Evolutionary conservation across 2,113 vertebrate genomes (phyloP), one percentile per base, ranked within the genome.

Genomic region (Myodes glareolus): DNA sequence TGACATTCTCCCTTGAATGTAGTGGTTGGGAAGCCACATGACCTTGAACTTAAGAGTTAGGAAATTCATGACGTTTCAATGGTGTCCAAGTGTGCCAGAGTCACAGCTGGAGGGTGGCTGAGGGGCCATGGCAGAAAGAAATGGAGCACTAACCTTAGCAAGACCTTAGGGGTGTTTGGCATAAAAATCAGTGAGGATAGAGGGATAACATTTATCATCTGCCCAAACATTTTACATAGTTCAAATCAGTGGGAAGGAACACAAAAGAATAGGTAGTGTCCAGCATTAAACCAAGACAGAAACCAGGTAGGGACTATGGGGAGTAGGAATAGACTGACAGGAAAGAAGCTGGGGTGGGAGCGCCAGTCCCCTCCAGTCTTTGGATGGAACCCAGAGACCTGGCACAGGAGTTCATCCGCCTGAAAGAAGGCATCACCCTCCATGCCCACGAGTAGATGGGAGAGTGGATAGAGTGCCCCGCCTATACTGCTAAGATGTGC

Each of bases 401-500:
- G 33, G n/a, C 6, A 21, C 1, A 39, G 16, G 11, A 23, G 12
- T 10, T 61, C 3, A 0, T 36, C 21, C 0, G 33, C 3, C 72
- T 42, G 7, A 45, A 73, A 36, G 73, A 77, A 75, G 11, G n/a
- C 10, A 58, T 42, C n/a, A 33, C 27, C 5, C 29, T 39, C 72
- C 16, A 36, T 33, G 11, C 47, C 75, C n/a, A 29, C 25, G 31
- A 45, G 4, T 31, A 52, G n/a, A 84, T 33, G 55, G 39, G 63
- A 14, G 36, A n/a, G 7, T 45, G 21, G 10, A 6, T 5, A 29
- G 55, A 92, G n/a, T 73, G n/a, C 2, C 29, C 5, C 21, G 1
- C 0, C 0, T 6, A 1, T 10, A 7, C 11, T 27, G 1, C 10
- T 36, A 11, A 45, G 58, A 31, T n/a, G 86, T 25, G 17, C 5